These are phyloP conservation scores for Sitta europaea DNA, from an alignment of 2,113 vertebrate species.

Conservation along the genomic window DNA sequence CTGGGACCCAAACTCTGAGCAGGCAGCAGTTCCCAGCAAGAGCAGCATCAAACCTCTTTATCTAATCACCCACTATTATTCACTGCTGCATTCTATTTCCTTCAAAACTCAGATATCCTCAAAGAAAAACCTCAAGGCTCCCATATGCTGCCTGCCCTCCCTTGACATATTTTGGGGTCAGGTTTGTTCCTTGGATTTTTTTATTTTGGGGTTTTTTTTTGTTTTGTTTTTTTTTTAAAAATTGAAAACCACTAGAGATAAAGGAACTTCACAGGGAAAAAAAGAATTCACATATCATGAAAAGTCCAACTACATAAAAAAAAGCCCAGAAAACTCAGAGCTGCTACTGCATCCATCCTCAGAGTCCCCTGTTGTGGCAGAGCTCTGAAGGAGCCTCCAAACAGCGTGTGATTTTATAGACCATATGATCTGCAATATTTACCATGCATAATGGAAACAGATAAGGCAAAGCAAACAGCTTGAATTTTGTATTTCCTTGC, in stretches of 20 bases:
- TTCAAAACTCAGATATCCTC: not conserved
- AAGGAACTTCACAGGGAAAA: not conserved
- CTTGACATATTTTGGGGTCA: not conserved
- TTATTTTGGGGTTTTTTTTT: not conserved
- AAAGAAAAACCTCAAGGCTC: not conserved
- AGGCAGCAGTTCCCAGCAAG: not conserved
- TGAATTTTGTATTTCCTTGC: slow-evolving; percentile 46
- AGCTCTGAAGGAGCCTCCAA: slow-evolving; percentile 36
- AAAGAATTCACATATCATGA: not conserved
- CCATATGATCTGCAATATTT: slow-evolving; percentile 65
- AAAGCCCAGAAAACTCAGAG: not conserved
- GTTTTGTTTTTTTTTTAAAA: not conserved
- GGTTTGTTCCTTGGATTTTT: not conserved
- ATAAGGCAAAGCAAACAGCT: slow-evolving; percentile 63
- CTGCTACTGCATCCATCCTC: not conserved
- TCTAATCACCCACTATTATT: not conserved
- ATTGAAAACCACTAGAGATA: not conserved
- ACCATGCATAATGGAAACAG: slow-evolving; percentile 57
- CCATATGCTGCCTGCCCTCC: not conserved
- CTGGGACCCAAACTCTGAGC: not conserved
- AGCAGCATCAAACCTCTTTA: not conserved
- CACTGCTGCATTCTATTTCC: not conserved
- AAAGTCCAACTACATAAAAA: not conserved
- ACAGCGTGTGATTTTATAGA: slow-evolving; percentile 30
- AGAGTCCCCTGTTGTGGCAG: slow-evolving; percentile 3